Conservation (phyloP, 2,888 invertebrate genomes). For the Drosophila algonquin region DNA sequence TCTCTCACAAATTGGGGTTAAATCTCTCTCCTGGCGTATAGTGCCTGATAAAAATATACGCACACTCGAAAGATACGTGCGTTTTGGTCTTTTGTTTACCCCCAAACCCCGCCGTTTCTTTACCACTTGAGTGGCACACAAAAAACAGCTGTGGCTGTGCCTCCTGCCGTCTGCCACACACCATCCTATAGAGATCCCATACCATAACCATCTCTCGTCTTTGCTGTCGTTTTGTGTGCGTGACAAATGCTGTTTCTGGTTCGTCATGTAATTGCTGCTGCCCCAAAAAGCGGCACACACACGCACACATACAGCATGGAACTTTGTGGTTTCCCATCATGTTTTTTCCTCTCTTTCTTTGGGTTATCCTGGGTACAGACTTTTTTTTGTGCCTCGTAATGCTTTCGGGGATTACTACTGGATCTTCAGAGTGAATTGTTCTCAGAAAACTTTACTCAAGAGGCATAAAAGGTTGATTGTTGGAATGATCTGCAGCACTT, state of each 20-base stretch:
- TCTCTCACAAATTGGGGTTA: constrained; percentile 81
- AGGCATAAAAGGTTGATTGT: not conserved
- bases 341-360: constrained; percentile 30
- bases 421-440: constrained; percentile 18
- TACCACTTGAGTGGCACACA: constrained; percentile 36
- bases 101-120: constrained; percentile 58
- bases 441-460: constrained; percentile 1
- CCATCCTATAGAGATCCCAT: constrained; percentile 17
- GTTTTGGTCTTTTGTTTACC: constrained; percentile 72
- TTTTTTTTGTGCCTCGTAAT: constrained; percentile 14
- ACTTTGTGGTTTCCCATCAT: constrained; percentile 25
- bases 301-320: constrained; percentile 53
- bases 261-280: constrained; percentile 72
- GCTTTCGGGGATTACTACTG: constrained; percentile 14
- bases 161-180: too few species aligned
- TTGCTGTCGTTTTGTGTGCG: constrained; percentile 51
- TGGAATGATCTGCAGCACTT: not conserved
- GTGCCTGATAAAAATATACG: constrained; percentile 79
- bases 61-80: constrained; percentile 69
- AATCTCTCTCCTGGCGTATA: constrained; percentile 58
- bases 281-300: constrained; percentile 30
- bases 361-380: constrained; percentile 55
- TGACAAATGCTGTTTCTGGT: constrained; percentile 78
- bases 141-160: constrained; percentile 73
- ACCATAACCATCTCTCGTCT: constrained; percentile 1